Conservation (phyloP, 2,113 vertebrate genomes). For the Plotosus lineatus region DNA sequence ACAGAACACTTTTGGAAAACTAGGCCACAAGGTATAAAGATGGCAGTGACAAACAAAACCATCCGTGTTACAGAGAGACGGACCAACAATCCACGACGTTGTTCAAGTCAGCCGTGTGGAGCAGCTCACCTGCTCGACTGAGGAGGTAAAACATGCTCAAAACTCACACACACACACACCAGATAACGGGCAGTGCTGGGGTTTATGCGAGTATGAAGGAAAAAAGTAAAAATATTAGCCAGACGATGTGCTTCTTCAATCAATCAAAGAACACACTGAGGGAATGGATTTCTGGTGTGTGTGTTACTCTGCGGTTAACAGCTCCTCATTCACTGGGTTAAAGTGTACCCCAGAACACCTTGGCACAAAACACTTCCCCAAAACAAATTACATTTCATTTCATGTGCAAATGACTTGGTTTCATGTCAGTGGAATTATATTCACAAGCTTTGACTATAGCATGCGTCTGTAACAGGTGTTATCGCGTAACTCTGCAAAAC, state of each 20-base stretch:
- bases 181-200: background rate
- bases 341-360: background rate
- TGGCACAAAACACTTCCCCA: background rate
- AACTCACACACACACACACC: background rate
- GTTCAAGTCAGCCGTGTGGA: background rate
- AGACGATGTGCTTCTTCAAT: too few species aligned
- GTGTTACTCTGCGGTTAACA: background rate
- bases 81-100: background rate
- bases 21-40: background rate
- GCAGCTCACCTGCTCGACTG: background rate
- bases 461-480: background rate
- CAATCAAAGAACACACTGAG: background rate
- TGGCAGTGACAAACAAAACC: background rate
- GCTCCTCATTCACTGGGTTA: background rate
- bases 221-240: too few species aligned
- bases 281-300: background rate
- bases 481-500: background rate
- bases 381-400: background rate
- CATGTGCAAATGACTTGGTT: background rate
- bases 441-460: background rate
- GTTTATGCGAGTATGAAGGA: background rate
- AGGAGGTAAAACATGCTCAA: background rate
- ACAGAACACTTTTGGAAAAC: background rate
- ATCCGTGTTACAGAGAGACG: background rate
- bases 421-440: background rate